Evolutionary conservation across 2,888 invertebrate genomes (phyloP), one percentile per base, ranked within the genome.

Genomic region (Meiosimyza platycephala): DNA sequence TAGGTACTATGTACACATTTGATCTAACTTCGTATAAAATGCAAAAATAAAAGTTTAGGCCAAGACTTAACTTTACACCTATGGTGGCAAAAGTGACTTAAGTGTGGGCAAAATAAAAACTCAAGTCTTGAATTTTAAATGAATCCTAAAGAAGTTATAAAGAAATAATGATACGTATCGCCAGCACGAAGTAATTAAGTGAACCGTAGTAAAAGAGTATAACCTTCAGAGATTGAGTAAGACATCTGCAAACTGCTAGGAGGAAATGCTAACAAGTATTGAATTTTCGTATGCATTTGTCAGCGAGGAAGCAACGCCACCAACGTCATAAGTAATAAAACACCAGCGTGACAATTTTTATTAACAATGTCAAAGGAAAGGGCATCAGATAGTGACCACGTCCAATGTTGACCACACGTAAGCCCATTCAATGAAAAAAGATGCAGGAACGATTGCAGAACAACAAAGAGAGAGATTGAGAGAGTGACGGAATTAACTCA

Each of bases 261-360:
- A 40, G 40, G 9, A 40, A 40, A 40, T 40, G 9, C 9, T 40
- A 40, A 7, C 40, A 7, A 6, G 40, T 7, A 40, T 40, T 40
- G 40, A 9, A 9, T 40, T 40, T 40, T 40, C 9, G 9, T 9
- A 9, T 40, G 40, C 2, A 9, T 40, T 40, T 40, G 9, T 40
- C 40, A 9, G 40, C 9, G 40, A 40, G 6, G 40, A 40, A 40
- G 40, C 40, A 40, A 9, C 9, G 9, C 40, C 9, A 2, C 9
- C 40, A 40, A 9, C 40, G 40, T 40, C 28, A 40, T 33, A 55
- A 33, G 57, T 57, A 71, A 66, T 64, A 51, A 65, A 51, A 66
- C 50, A 16, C 13, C 65, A 50, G 65, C 33, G 65, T 71, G 71
- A 71, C 64, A 65, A 65, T 64, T 59, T 71, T 64, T 65, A 59